Evolutionary conservation across 1,140 invertebrate genomes (phyloP).

Genomic region (Microplitis mediator): DNA sequence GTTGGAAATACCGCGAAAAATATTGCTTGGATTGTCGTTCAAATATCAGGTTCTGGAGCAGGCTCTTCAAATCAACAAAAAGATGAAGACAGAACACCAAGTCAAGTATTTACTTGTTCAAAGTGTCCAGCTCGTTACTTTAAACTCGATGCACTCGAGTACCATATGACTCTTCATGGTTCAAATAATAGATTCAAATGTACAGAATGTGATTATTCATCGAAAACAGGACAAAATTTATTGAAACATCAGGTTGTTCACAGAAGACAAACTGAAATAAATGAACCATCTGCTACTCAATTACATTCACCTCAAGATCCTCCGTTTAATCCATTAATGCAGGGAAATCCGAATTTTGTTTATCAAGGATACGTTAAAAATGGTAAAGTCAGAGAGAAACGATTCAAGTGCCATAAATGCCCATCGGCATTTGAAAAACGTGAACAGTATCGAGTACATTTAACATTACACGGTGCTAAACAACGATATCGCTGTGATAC

Average conservation of each 20-base stretch:
- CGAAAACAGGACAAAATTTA: slow-evolving; percentile 78
- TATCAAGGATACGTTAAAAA: slow-evolving; percentile 79
- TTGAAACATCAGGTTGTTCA: slow-evolving; percentile 75
- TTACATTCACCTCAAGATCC: slow-evolving; percentile 65
- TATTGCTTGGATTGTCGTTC: slow-evolving; percentile 55
- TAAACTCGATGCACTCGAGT: slow-evolving; percentile 72
- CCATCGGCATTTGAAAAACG: slow-evolving; percentile 87
- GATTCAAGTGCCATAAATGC: slow-evolving; percentile 85
- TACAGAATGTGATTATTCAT: slow-evolving; percentile 82
- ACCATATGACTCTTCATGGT: slow-evolving; percentile 75
- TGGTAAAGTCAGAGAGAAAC: slow-evolving; percentile 75
- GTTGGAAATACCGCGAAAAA: slow-evolving; percentile 29
- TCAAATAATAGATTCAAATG: slow-evolving; percentile 75
- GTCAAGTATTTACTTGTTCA: slow-evolving; percentile 64
- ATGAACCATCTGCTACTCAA: slow-evolving; percentile 4
- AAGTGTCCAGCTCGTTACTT: slow-evolving; percentile 75
- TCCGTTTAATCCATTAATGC: slow-evolving; percentile 71
- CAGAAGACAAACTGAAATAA: slow-evolving; percentile 48
- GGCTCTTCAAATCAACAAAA: background rate
- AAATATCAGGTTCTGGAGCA: slow-evolving; percentile 27
- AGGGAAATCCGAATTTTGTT: slow-evolving; percentile 77
- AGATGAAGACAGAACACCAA: slow-evolving; percentile 27
- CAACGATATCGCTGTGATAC: slow-evolving; percentile 82
- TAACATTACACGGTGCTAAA: slow-evolving; percentile 81
- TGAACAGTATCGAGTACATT: slow-evolving; percentile 83